Evolutionary conservation across 2,797 vertebrate genomes (phyloP), one percentile per base, ranked within the genome.

Genomic region (Hipposideros larvatus): DNA sequence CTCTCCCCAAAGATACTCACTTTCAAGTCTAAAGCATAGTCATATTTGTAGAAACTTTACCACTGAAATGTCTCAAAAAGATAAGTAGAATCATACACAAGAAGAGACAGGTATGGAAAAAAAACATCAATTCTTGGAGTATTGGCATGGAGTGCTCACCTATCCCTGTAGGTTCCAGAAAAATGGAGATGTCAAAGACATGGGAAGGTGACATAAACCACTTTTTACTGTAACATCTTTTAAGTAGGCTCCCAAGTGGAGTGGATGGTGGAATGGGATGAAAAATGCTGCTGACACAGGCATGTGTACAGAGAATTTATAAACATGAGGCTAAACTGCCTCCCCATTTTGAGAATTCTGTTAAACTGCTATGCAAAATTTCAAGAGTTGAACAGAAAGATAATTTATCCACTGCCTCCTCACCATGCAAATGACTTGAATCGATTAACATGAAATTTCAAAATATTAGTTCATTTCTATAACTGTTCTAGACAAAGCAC

Each of bases 101-200:
- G 87, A 95, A 92, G 37, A 94, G 68, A 96, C 16, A 80, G 28
- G 48, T 73, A 4, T 79, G 51, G 11, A 0, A 34, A 85, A 85
- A 48, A 75, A 71, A 90, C 93, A 90, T 22, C 41, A 89, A 68
- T 92, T 96, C 70, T 86, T 94, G 26, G 28, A 96, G 24, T 96
- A 74, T 65, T 75, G n/a, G 53, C 88, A 90, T 70, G 46, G 41
- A 91, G 46, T 90, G 7, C 41, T 87, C 57, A 83, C 66, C 80
- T 83, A 66, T 83, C 65, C 66, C 51, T 92, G 57, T 59, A 88
- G 87, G 22, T 92, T 93, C 55, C 57, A 87, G 92, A 74, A 82
- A 96, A 96, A 97, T 93, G 77, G 75, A 93, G 93, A 92, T 91
- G 65, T 94, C 87, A 97, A 91, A 94, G 70, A 83, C n/a, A 59